These are phyloP conservation scores for Pteria penguin DNA, from an alignment of 2,888 invertebrate genomes.

Conservation along the genomic window DNA sequence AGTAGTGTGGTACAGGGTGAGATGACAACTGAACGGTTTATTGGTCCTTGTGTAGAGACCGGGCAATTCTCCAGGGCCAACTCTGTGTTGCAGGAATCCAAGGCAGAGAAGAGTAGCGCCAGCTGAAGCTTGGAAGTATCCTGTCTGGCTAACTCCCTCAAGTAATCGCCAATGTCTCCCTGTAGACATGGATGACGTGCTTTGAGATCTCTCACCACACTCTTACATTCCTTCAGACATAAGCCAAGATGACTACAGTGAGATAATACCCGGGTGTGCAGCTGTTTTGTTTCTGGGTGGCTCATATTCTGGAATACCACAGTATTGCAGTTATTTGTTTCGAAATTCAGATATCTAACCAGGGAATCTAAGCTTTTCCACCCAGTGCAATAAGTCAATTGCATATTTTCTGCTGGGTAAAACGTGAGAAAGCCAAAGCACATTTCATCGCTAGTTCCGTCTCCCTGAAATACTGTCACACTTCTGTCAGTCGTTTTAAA, in stretches of 20 bases:
- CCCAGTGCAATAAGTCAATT: slow-evolving; percentile 39
- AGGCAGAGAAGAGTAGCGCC: neutral
- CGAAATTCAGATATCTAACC: neutral
- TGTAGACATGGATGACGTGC: neutral
- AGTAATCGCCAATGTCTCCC: neutral
- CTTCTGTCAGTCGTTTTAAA: slow-evolving; percentile 41
- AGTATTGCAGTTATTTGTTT: neutral
- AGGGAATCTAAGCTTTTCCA: slow-evolving; percentile 24
- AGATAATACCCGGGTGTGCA: neutral
- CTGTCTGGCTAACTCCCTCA: neutral
- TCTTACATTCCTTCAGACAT: neutral
- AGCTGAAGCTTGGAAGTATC: neutral
- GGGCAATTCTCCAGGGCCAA: neutral
- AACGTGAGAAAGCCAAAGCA: slow-evolving; percentile 55
- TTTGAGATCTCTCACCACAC: neutral
- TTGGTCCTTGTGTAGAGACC: no score
- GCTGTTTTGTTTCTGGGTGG: neutral
- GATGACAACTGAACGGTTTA: no score
- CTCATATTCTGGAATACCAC: neutral
- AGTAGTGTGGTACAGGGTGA: no score
- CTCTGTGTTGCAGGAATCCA: neutral
- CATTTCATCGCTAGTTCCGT: slow-evolving; percentile 55
- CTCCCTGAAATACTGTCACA: slow-evolving; percentile 39
- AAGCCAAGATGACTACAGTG: neutral
- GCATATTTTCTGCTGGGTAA: slow-evolving; percentile 42